Evolutionary conservation across 2,113 vertebrate genomes (phyloP).

Genomic region (Oophaga pumilio): DNA sequence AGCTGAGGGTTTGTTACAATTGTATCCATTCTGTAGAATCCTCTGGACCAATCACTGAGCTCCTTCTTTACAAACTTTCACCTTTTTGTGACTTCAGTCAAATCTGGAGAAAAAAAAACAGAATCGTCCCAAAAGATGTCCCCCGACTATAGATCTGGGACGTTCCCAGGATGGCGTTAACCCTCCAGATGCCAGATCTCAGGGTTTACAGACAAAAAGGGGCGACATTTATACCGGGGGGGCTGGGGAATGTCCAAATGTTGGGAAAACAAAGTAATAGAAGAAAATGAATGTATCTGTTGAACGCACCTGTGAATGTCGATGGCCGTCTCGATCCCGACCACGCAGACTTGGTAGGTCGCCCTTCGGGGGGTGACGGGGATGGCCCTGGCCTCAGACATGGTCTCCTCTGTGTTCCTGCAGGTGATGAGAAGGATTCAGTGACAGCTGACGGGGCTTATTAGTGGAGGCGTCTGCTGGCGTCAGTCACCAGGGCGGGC

Average conservation of each 20-base stretch:
- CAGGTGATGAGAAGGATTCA: not conserved
- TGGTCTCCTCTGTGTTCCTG: not conserved
- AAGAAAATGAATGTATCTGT: too few relatives aligned
- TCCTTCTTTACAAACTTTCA: not conserved
- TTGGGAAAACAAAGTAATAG: too few relatives aligned
- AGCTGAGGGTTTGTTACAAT: not conserved
- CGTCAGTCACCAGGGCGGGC: not conserved
- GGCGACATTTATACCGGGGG: not conserved
- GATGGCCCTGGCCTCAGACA: constrained; percentile 49
- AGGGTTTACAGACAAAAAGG: not conserved
- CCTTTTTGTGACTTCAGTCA: not conserved
- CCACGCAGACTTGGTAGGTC: constrained; percentile 62
- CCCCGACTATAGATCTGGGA: not conserved
- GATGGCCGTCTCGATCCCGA: constrained; percentile 58
- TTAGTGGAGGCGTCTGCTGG: not conserved
- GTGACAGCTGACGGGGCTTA: not conserved
- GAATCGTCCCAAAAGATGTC: not conserved
- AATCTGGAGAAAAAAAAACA: not conserved
- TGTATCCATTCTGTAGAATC: not conserved
- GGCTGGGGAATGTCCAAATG: too few relatives aligned
- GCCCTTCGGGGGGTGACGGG: constrained; percentile 46
- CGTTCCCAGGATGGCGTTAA: not conserved
- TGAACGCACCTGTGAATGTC: constrained; percentile 62
- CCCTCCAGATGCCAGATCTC: not conserved
- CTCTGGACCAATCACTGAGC: not conserved